Conservation (phyloP, 2,113 vertebrate species). For the Phalacrocorax aristotelis region DNA sequence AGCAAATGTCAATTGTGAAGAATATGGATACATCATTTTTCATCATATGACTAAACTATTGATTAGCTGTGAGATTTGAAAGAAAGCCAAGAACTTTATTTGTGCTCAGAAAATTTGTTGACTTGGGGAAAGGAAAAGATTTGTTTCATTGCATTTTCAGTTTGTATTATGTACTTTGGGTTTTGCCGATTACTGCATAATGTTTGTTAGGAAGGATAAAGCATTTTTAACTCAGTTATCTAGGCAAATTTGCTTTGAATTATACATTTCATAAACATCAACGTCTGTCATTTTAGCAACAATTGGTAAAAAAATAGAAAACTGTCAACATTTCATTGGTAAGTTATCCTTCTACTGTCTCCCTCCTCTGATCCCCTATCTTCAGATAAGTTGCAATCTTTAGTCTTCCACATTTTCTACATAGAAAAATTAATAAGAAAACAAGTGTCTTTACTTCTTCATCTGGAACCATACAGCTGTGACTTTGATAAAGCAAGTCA, state of each 20-base stretch:
- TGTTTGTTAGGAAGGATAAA: constrained; percentile 73
- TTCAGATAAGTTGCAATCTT: constrained; percentile 36
- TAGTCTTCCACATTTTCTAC: constrained; percentile 16
- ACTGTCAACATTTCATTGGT: constrained; percentile 42
- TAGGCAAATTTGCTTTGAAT: constrained; percentile 74
- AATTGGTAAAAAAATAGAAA: constrained; percentile 72
- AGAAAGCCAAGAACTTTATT: constrained; percentile 52
- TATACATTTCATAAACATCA: constrained; percentile 72
- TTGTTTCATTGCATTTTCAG: constrained; percentile 36
- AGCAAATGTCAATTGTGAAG: constrained; percentile 37
- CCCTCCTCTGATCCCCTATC: background rate
- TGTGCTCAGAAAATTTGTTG: constrained; percentile 31
- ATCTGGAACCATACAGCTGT: background rate
- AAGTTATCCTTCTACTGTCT: constrained; percentile 1
- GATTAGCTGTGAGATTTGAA: constrained; percentile 51
- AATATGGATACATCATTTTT: constrained; percentile 18
- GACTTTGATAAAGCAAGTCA: background rate
- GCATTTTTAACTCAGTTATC: constrained; percentile 68
- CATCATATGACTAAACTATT: constrained; percentile 40
- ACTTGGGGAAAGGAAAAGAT: constrained; percentile 41
- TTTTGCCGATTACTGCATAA: constrained; percentile 55
- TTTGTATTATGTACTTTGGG: constrained; percentile 38
- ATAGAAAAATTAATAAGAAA: constrained; percentile 50
- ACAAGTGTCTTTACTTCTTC: background rate
- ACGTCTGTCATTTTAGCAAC: constrained; percentile 71